Evolutionary conservation across 2,797 vertebrate species (phyloP).

Genomic region (Mionectes olivaceus): DNA sequence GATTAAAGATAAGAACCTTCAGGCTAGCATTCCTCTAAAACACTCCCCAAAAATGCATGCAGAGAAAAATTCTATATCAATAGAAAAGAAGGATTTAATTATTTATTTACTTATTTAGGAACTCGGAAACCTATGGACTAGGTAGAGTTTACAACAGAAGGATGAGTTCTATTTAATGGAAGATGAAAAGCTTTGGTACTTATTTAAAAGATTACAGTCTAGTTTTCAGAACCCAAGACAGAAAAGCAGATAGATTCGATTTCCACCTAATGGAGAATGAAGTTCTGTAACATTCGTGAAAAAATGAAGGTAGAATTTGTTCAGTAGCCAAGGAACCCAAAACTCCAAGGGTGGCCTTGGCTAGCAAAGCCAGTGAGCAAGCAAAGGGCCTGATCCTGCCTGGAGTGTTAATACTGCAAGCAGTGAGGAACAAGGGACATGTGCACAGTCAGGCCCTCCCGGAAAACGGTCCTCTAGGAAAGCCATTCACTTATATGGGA

Average conservation of each 20-base stretch:
- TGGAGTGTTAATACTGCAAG: background rate
- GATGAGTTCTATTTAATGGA: background rate
- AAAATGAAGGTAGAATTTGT: background rate
- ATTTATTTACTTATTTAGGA: background rate
- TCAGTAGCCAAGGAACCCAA: background rate
- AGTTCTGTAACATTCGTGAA: background rate
- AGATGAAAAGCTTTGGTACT: background rate
- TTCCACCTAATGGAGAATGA: background rate
- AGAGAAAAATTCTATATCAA: background rate
- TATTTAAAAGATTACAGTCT: background rate
- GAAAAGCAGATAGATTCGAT: background rate
- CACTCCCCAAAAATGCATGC: background rate
- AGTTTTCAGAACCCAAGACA: background rate
- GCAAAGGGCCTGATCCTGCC: background rate
- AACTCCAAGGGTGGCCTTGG: background rate
- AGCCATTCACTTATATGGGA: slow-evolving; percentile 40
- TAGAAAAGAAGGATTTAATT: background rate
- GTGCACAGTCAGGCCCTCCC: background rate
- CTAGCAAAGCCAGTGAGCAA: background rate
- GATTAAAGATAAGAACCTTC: background rate
- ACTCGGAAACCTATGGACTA: background rate
- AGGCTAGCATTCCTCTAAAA: background rate
- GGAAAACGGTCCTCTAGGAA: background rate
- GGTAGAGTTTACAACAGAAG: background rate
- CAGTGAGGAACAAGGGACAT: background rate